These are phyloP conservation scores for Drosophila tani DNA, from an alignment of 1,140 invertebrate genomes.

Conservation along the genomic window DNA sequence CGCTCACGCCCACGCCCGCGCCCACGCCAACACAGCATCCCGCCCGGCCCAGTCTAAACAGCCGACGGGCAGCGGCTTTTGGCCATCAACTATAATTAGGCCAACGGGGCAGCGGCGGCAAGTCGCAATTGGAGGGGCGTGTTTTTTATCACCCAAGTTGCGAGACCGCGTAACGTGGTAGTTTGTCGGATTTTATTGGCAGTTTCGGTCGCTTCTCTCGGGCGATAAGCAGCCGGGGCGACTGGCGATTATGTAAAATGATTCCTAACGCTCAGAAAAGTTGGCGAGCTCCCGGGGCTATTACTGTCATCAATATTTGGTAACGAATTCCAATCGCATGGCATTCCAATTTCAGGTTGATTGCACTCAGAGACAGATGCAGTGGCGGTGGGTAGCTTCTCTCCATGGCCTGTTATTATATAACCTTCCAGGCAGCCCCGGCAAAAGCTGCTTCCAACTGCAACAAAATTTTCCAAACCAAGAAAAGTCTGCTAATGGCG, in stretches of 20 bases:
- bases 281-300: conserved; percentile 18
- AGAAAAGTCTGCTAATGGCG: conserved; percentile 77
- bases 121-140: conserved; percentile 22
- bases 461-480: conserved; percentile 58
- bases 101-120: conserved; percentile 21
- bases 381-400: conserved; percentile 30
- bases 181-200: conserved; percentile 45
- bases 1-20: conserved; percentile 46
- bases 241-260: conserved; percentile 41
- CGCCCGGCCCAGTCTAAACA: neutral
- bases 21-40: conserved; percentile 41
- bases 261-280: conserved; percentile 55
- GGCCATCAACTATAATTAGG: conserved; percentile 37
- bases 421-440: conserved; percentile 61
- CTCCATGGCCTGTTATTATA: conserved; percentile 56
- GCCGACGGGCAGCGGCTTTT: conserved; percentile 10
- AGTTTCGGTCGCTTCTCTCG: conserved; percentile 39
- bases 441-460: conserved; percentile 34
- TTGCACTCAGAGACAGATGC: conserved; percentile 54
- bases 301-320: conserved; percentile 77
- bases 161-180: conserved; percentile 66
- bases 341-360: conserved; percentile 68
- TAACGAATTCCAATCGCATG: conserved; percentile 70
- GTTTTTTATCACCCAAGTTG: conserved; percentile 17
- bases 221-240: neutral